phyloP scores from a whole-genome alignment of 2,888 invertebrate genomes.

The Clepsis dumicolana region DNA sequence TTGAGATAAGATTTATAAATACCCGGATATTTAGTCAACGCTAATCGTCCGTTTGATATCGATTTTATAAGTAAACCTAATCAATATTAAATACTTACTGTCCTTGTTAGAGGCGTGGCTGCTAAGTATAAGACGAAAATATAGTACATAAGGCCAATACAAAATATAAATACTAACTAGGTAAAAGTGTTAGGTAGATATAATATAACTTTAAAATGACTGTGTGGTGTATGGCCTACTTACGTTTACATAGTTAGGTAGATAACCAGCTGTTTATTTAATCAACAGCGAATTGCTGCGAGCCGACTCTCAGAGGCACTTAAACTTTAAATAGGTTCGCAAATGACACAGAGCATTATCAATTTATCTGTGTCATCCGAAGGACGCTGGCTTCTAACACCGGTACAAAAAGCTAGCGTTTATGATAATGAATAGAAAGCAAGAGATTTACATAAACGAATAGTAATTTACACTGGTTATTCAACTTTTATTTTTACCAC shows the following conservation, averaged over 20 bases:
- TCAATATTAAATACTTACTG: no score
- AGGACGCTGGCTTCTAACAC: constrained; percentile 3
- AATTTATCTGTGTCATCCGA: constrained; percentile 5
- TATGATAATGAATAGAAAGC: constrained; percentile 37
- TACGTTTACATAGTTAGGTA: constrained; percentile 22
- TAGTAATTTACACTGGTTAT: constrained; percentile 14
- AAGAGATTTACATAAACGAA: constrained; percentile 44
- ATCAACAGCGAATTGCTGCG: constrained; percentile 20
- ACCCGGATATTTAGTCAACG: neutral
- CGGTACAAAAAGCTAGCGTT: constrained; percentile 15
- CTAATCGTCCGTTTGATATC: neutral
- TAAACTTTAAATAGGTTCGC: constrained; percentile 36
- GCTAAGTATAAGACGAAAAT: neutral
- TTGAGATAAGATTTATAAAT: no score
- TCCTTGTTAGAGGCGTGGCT: neutral
- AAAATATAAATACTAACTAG: neutral
- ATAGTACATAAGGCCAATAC: neutral
- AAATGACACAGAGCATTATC: constrained; percentile 17
- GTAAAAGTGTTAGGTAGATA: neutral
- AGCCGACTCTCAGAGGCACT: constrained; percentile 20
- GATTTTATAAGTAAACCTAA: neutral
- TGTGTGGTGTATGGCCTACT: constrained; percentile 25
- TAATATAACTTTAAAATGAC: neutral
- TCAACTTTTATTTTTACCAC: constrained; percentile 21
- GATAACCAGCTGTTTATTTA: constrained; percentile 37